phyloP scores from a whole-genome alignment of 2,888 invertebrate genomes.

The Dicycla oo region DNA sequence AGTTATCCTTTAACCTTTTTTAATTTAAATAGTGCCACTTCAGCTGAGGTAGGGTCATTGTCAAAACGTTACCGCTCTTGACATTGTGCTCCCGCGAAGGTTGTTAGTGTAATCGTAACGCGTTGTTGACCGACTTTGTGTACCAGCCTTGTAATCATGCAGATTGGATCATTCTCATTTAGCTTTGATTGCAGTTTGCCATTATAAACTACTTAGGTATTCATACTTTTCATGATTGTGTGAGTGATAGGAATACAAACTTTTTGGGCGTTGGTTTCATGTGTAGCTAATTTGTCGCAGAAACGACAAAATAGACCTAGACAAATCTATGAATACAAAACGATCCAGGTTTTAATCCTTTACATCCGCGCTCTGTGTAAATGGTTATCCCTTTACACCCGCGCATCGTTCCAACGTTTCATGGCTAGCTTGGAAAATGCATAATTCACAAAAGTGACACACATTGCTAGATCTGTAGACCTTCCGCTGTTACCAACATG shows the following conservation, averaged over 20 bases:
- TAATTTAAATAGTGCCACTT: conserved; percentile 22
- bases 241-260: conserved; percentile 8
- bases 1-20: not conserved
- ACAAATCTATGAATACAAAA: not conserved
- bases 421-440: not conserved
- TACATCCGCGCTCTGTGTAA: no score
- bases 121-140: conserved; percentile 57
- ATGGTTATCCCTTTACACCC: no score
- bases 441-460: conserved; percentile 20
- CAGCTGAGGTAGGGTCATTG: conserved; percentile 62
- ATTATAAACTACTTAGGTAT: conserved; percentile 50
- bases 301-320: not conserved
- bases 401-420: not conserved
- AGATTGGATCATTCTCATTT: conserved; percentile 55
- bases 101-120: conserved; percentile 63
- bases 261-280: conserved; percentile 25
- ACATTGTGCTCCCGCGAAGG: conserved; percentile 76
- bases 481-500: conserved; percentile 12
- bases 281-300: not conserved
- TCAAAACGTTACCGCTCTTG: conserved; percentile 71
- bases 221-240: conserved; percentile 28
- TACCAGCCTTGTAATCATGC: conserved; percentile 51
- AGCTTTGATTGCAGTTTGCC: conserved; percentile 34
- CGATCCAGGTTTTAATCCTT: not conserved
- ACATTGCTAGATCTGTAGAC: not conserved